phyloP scores from a whole-genome alignment of 2,888 invertebrate species.

The Hirtodrosophila duncani region DNA sequence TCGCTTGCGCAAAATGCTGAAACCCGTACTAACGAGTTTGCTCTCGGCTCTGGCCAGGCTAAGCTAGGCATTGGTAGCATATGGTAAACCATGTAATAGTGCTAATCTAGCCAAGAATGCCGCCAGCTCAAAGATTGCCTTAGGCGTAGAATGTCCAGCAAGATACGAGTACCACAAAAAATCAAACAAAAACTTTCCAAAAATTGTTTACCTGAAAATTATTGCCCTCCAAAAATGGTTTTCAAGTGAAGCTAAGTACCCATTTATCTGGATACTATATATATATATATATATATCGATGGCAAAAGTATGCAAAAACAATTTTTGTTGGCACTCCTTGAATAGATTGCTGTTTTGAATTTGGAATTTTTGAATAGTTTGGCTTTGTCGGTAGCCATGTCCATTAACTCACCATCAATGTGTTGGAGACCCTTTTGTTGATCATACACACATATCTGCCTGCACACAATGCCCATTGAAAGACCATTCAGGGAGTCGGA shows the following conservation, averaged over 20 bases:
- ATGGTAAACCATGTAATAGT: constrained; percentile 41
- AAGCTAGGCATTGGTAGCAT: too few species aligned
- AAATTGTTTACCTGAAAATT: constrained; percentile 23
- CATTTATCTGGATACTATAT: too few species aligned
- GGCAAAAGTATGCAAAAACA: constrained; percentile 22
- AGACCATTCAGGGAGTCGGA: constrained; percentile 11
- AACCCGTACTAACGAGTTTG: too few species aligned
- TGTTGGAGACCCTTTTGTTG: constrained; percentile 30
- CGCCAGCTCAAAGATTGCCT: constrained; percentile 11
- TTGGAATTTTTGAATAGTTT: too few species aligned
- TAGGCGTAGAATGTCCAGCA: constrained; percentile 30
- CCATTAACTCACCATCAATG: constrained; percentile 27
- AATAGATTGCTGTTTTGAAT: constrained; percentile 19
- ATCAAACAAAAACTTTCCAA: constrained; percentile 22
- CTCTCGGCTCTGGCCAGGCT: too few species aligned
- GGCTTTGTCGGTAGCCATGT: constrained; percentile 49
- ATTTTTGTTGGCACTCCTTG: constrained; percentile 44
- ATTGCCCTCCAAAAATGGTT: constrained; percentile 39
- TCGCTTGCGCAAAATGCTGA: constrained; percentile 53
- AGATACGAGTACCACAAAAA: too few species aligned
- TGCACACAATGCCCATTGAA: constrained; percentile 62
- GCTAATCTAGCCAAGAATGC: constrained; percentile 48
- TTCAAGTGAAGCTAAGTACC: too few species aligned
- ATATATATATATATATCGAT: too few species aligned
- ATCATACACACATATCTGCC: constrained; percentile 22